Percentiles rank a stretch among this genome's conserved stretches.
phyloP scores from a whole-genome alignment of 1,140 invertebrate genomes.

The Kradibia gibbosae region DNA sequence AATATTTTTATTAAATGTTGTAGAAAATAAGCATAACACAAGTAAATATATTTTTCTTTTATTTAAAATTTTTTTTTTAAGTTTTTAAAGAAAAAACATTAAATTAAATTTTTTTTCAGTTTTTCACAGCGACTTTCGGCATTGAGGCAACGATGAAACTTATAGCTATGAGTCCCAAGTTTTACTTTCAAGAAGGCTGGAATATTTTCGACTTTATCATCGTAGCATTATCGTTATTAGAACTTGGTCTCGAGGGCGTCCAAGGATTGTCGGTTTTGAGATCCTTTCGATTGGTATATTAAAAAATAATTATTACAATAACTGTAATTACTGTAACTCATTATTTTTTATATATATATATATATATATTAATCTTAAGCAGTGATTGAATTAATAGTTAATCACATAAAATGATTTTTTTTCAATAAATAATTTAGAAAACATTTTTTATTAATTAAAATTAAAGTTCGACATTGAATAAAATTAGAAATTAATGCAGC shows the following conservation, averaged over 20 bases:
- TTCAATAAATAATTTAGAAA: too few species aligned
- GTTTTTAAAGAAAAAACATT: neutral
- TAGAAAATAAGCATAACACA: too few species aligned
- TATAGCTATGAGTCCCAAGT: slow-evolving; percentile 96
- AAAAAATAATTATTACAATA: neutral
- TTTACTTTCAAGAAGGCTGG: slow-evolving; percentile 99
- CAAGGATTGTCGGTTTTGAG: slow-evolving; percentile 96
- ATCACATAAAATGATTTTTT: too few species aligned
- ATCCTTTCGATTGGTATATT: slow-evolving; percentile 94
- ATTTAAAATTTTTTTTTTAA: too few species aligned
- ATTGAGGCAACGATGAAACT: slow-evolving; percentile 97
- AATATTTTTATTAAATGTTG: too few species aligned
- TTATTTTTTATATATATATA: slow-evolving; percentile 34
- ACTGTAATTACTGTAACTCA: neutral
- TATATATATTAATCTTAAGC: neutral
- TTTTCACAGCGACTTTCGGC: slow-evolving; percentile 97
- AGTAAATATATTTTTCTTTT: too few species aligned
- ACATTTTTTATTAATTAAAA: too few species aligned
- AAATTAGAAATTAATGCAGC: too few species aligned
- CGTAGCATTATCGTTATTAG: slow-evolving; percentile 94
- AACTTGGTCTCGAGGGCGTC: slow-evolving; percentile 93
- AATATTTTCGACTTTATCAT: slow-evolving; percentile 99
- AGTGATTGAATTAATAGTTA: neutral
- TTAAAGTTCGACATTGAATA: too few species aligned
- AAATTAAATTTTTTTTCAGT: slow-evolving; percentile 76